Base-by-base conservation (phyloP, 2,797 vertebrate genomes). In the Lutjanus argentimaculatus region DNA sequence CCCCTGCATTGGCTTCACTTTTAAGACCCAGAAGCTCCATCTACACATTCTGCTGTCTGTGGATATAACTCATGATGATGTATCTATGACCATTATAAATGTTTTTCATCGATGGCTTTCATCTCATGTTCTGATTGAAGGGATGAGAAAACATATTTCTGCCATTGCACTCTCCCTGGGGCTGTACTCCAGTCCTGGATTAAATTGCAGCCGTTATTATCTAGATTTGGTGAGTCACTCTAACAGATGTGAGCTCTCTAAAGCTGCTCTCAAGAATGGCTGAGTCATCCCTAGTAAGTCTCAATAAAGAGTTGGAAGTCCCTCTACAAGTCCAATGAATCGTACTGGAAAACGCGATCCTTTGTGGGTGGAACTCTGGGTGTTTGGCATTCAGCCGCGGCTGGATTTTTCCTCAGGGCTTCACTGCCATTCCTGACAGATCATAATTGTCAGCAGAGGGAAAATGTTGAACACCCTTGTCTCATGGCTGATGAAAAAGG, bases 371-470 rank as follows among this genome's bases (percentile, higher is more conserved):
- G 85, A 88, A 65, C 43, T 59, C 46, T 11, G 43, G 42, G 30
- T 80, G 57, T 85, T 89, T 86, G 80, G 77, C 74, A 84, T 90
- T 89, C 74, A 68, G 30, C 4, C 1, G 8, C 25, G 16, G 11
- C 65, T 25, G 63, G 16, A 36, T 73, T 66, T 22, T 71, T 69
- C 80, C 71, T 83, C 57, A 0, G 30, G 77, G 77, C 82, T 68
- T 84, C 64, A 73, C 57, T 16, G n/a, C 48, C 56, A 55, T 75
- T 84, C 89, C 69, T 88, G 77, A 92, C 72, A 82, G 66, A 89
- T 78, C 82, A 85, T 89, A 83, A 91, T 83, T 85, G 83, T 89
- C 87, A 83, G 82, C 63, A 64, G 72, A 79, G 79, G 71, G 72
- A 85, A 83, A 86, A 77, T 49, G 57, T 49, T 80, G 59, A 73